A percentile compares a stretch with the other conserved stretches of the same genome.
Evolutionary conservation across 2,888 invertebrate genomes (phyloP).

Genomic region (Epirrhoe alternata): DNA sequence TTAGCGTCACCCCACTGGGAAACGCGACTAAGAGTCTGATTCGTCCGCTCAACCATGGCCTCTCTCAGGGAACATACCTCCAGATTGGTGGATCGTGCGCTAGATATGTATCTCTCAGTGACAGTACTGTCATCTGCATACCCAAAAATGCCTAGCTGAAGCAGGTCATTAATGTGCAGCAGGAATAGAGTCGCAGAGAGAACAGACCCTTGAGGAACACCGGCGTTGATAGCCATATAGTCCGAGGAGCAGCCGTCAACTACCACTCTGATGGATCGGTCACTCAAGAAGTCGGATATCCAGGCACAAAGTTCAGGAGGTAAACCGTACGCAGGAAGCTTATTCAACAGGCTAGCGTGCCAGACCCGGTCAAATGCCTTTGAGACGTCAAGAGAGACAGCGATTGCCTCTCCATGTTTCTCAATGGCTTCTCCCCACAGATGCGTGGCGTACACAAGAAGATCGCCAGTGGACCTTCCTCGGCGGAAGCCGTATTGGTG

Average conservation of each 20-base stretch:
- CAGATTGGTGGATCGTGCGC: no score
- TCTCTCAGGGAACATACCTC: no score
- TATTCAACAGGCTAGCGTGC: not conserved
- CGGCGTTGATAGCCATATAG: not conserved
- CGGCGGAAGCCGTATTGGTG: conserved; percentile 33
- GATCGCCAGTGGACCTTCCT: conserved; percentile 30
- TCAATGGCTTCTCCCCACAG: not conserved
- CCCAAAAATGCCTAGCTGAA: conserved; percentile 1
- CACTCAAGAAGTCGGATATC: no score
- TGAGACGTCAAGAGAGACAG: not conserved
- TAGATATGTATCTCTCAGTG: not conserved
- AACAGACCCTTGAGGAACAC: conserved; percentile 7
- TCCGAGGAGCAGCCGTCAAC: no score
- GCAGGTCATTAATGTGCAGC: conserved; percentile 13
- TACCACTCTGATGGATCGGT: no score
- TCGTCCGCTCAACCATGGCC: no score
- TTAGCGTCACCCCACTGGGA: no score
- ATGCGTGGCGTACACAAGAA: conserved; percentile 14
- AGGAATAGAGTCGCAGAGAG: conserved; percentile 10
- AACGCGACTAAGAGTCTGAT: no score
- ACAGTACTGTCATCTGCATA: conserved; percentile 11
- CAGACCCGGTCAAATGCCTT: conserved; percentile 1
- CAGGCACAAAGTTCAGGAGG: no score
- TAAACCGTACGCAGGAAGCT: not conserved
- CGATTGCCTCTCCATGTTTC: not conserved